Evolutionary conservation across 2,888 invertebrate genomes (phyloP), one percentile per base, ranked within the genome.

Genomic region (Germaria angustata): DNA sequence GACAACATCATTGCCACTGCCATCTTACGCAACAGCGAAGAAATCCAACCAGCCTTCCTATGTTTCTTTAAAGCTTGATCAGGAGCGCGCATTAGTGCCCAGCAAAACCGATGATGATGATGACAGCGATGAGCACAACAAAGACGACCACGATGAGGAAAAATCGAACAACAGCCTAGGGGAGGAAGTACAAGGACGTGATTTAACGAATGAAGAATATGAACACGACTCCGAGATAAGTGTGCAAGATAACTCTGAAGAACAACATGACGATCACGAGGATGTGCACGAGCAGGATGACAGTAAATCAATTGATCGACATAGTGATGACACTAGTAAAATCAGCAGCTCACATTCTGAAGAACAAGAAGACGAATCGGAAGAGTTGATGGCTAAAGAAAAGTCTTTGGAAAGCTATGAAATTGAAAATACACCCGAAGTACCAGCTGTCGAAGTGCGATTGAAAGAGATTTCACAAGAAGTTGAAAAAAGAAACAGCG

Each of bases 401-500:
- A 82, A 76, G 57, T 82, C 57, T 44, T 57, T 69, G 49, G 80
- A 44, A 9, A 69, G 84, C 22, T 66, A 77, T 6, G 85, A 84
- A 81, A 69, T 61, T 24, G 84, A 84, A 71, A 82, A 80, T 59
- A 55, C 53, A 15, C 80, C 88, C 11, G 89, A 89, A 36, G 84
- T 87, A 49, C 88, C 90, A n/a, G 87, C 89, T n/a, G 90, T 91
- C 57, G 91, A 91, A 84, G 88, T 91, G 77, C 88, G 90, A 61
- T 84, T 91, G 9, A 89, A 90, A 86, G 89, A 91, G 83, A 90
- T 91, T 9, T 88, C 91, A 1, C 89, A 91, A 76, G 90, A 90
- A 77, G 88, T 90, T 76, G 90, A 90, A 85, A 90, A 91, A 84
- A 86, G 88, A 82, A 87, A 88, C 63, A 88, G 87, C 44, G 86